Evolutionary conservation across 2,888 invertebrate genomes (phyloP).

Genomic region (Dione juno): DNA sequence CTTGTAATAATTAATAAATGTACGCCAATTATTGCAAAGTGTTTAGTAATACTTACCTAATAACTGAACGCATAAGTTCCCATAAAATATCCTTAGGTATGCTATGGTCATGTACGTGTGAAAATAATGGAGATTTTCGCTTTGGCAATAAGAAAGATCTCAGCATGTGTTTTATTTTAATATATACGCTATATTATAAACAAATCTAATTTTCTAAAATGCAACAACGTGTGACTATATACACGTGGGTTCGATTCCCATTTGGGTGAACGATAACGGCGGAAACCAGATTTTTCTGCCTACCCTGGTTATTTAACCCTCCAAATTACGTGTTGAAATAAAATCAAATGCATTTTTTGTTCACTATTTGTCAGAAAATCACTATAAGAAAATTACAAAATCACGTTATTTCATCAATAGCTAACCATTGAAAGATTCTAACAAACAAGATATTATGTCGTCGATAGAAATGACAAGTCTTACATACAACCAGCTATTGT

Average conservation of each 20-base stretch:
- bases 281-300: no score
- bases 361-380: no score
- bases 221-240: no score
- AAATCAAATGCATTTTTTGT: no score
- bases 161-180: no score
- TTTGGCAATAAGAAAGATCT: background rate
- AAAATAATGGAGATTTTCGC: background rate
- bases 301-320: no score
- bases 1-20: constrained; percentile 7
- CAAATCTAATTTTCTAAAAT: no score
- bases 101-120: background rate
- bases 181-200: no score
- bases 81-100: background rate
- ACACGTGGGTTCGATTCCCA: no score
- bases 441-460: background rate
- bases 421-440: background rate
- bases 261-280: no score
- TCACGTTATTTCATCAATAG: constrained; percentile 2
- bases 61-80: background rate
- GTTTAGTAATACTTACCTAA: background rate
- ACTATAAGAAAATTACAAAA: background rate
- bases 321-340: no score
- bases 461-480: constrained; percentile 13
- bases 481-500: constrained; percentile 11
- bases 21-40: constrained; percentile 9